Evolutionary conservation across 2,888 invertebrate genomes (phyloP), one percentile per base, ranked within the genome.

Genomic region (Cheilosia vulpina): DNA sequence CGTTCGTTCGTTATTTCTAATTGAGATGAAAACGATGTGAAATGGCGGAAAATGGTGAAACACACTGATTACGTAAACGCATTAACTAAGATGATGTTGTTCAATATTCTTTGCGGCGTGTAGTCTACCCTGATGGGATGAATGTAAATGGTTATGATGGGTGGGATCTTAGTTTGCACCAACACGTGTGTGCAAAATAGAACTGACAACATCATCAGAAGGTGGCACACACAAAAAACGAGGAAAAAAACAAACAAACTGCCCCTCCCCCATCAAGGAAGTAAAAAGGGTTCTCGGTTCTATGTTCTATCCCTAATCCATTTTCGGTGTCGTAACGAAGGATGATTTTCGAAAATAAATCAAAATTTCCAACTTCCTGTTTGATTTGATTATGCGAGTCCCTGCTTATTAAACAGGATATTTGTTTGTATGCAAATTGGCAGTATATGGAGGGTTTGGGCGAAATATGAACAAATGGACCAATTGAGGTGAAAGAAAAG

Each of bases 21-120:
- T 79, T 83, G 68, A 69, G 73, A 83, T 75, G 83, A 65, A 73
- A 79, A 72, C 63, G 62, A 69, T 63, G 78, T 68, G 53, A 68
- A 83, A 78, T 73, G 66, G 78, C 57, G 79, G 69, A 73, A 75
- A 73, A 79, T 68, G 53, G 63, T 63, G 38, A 78, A 72, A 73
- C 66, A 55, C 52, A 58, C 62, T 72, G 73, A 73, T 79, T 69
- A 75, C 63, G 68, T 69, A 73, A 83, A 53, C 57, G 66, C 68
- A 81, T 81, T 76, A 73, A 63, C 78, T 45, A 65, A 79, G 68
- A 73, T 52, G 41, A 73, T 73, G 45, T 63, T 73, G 72, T 63
- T 83, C 63, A 63, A 50, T 76, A 50, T 52, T 66, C 43, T 43
- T 76, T 43, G 55, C 45, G 53, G n/a, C 31, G 34, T 53, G n/a